Base-by-base conservation (phyloP, 2,113 vertebrate genomes). In the Bujurquina vittata region DNA sequence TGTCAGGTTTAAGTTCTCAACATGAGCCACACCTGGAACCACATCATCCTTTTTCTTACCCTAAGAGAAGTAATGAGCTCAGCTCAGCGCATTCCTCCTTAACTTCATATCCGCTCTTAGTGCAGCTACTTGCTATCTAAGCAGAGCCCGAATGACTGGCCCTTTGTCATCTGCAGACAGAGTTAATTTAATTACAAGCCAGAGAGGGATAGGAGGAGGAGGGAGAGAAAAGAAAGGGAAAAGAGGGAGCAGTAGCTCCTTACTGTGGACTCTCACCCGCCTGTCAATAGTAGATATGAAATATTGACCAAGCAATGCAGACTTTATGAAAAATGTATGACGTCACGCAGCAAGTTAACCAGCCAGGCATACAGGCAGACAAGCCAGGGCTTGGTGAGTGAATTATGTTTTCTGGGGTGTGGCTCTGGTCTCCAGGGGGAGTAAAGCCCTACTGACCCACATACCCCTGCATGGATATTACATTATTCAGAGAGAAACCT, bases 291-390 rank as follows among this genome's bases (percentile, higher is more conserved):
- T 57, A 85, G 4, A 83, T 86, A 94, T 94, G 81, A 94, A 94
- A 93, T 93, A 94, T 94, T 94, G 91, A 95, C 75, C 2, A 18
- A 77, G 62, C 62, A 62, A 33, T 29, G 40, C 80, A 89, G 92
- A 88, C 87, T 79, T 87, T 81, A 94, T 95, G 88, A 95, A 95
- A 94, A 94, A 94, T 94, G 90, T 69, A 95, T 90, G 90, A 92
- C 85, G 86, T 89, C 88, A 91, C 31, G 37, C 62, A 4, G 88
- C 1, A 33, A 82, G 87, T 83, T 86, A 84, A 88, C 33, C 80
- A 77, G 77, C 14, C n/a, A 86, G 83, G 85, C 90, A 91, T 91
- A 90, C 87, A 74, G 85, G 74, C 74, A 29, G 65, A 75, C 60
- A 17, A 87, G 87, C 12, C 12, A 4, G 73, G 52, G 81, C 80